Evolutionary conservation across 2,113 vertebrate species (phyloP).

Genomic region (Porphyrio hochstetteri): DNA sequence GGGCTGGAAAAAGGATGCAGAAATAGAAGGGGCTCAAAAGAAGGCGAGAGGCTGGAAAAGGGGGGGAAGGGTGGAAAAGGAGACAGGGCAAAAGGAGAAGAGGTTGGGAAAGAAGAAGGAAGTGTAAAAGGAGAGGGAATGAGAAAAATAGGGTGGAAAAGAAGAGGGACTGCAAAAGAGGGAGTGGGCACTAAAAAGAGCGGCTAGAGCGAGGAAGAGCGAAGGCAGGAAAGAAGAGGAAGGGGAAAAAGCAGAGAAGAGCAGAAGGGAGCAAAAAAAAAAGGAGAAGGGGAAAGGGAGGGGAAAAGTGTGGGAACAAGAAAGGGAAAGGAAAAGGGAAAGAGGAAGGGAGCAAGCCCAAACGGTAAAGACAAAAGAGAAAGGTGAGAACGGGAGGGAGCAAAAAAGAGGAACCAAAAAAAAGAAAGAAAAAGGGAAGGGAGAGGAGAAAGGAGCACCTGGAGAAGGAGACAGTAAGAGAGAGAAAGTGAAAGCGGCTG

Average conservation of each 20-base stretch:
- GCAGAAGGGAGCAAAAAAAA: not conserved
- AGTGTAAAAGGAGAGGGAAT: constrained; percentile 50
- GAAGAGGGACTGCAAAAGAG: not conserved
- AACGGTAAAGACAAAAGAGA: constrained; percentile 57
- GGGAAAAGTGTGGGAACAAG: not conserved
- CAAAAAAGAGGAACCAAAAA: not conserved
- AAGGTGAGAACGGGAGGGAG: constrained; percentile 72
- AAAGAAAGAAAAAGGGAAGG: not conserved
- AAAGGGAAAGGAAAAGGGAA: not conserved
- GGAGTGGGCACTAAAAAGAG: not conserved
- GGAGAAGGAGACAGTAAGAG: not conserved
- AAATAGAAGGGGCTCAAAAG: not conserved
- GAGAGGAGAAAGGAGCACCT: not conserved
- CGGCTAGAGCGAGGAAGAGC: not conserved
- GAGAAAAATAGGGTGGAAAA: constrained; percentile 69
- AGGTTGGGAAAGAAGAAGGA: not conserved
- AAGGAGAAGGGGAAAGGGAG: not conserved
- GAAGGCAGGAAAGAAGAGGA: not conserved
- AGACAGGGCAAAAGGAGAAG: not conserved
- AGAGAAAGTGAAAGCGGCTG: not conserved
- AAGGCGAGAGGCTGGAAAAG: not conserved
- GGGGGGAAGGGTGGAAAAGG: not conserved
- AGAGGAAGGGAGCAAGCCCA: not conserved
- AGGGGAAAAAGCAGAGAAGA: not conserved
- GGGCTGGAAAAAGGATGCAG: not conserved